Base-by-base conservation (phyloP, 1,140 invertebrate species). In the Drosophila asahinai region DNA sequence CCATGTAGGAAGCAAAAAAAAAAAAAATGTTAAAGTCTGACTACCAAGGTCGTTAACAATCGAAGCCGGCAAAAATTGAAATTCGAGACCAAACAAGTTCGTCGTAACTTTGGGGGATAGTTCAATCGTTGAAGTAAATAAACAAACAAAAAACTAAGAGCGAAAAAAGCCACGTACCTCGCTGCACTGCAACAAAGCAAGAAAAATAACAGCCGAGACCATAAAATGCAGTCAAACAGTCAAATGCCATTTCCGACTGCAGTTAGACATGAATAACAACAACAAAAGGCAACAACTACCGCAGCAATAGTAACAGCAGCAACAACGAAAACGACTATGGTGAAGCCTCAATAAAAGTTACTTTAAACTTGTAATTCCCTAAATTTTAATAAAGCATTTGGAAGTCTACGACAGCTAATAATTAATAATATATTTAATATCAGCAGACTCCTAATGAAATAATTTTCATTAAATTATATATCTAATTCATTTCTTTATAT, bases 221-320 rank as follows among this genome's bases (percentile, higher is more conserved):
- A 83, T 84, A 77, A 84, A 84, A 77, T 63, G 81, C 81, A 83
- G 72, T 68, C 81, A 83, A 83, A 79, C 76, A 67, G 78, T 79
- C 83, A 66, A 79, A 73, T 82, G 72, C 51, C 83, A 86, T 86
- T 86, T 86, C 82, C 82, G 83, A 86, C 83, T 79, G 83, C 83
- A 79, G 79, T 86, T 71, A 81, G 71, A 86, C 83, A 86, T 80
- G 70, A 76, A 86, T 48, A 68, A 51, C 54, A 62, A 61, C 62
- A 42, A 70, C 17, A 55, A 25, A 52, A 60, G 27, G 2, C 27
- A 30, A 75, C 65, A 77, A 68, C 76, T 61, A 70, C 64, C 22
- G 70, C 52, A 68, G 48, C 65, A 71, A 63, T 58, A 74, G 74
- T 62, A 74, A 65, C 65, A 83, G 42, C 72, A 64, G 62, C 40